These are phyloP conservation scores for Brenthis ino DNA, from an alignment of 2,888 invertebrate species.

Conservation along the genomic window DNA sequence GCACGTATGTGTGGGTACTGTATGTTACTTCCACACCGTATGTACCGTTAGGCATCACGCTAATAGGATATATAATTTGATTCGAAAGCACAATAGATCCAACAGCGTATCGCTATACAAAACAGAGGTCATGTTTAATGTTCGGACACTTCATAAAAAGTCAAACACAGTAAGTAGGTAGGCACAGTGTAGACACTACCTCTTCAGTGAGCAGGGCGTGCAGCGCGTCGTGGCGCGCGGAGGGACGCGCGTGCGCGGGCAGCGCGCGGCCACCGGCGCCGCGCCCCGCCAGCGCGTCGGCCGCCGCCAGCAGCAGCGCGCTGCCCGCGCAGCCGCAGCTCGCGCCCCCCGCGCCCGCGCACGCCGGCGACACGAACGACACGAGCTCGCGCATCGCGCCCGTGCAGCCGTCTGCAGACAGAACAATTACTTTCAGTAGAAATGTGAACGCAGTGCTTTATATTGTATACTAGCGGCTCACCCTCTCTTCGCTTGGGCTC, in stretches of 20 bases:
- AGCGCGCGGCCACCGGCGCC: conserved; percentile 86
- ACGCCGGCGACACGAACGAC: conserved; percentile 63
- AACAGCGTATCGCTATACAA: too few relatives aligned
- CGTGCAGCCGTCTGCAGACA: conserved; percentile 53
- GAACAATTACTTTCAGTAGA: neutral
- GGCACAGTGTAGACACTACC: conserved; percentile 43
- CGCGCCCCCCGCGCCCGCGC: conserved; percentile 39
- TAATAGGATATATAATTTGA: too few relatives aligned
- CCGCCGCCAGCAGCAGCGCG: conserved; percentile 87
- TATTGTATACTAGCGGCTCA: too few relatives aligned
- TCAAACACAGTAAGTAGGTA: neutral
- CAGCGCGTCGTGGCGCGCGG: conserved; percentile 84
- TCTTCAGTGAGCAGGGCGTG: conserved; percentile 60
- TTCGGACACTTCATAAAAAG: too few relatives aligned
- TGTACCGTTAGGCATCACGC: too few relatives aligned
- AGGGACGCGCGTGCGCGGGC: conserved; percentile 77
- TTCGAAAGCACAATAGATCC: too few relatives aligned
- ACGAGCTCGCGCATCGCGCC: conserved; percentile 86
- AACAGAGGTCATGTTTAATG: too few relatives aligned
- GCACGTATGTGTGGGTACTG: too few relatives aligned
- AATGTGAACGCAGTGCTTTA: too few relatives aligned
- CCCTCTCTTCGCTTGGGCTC: too few relatives aligned
- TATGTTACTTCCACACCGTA: too few relatives aligned
- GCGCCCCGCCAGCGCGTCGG: conserved; percentile 88
- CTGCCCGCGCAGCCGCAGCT: conserved; percentile 82